These are phyloP conservation scores for Bombus superbus DNA, from an alignment of 1,140 invertebrate species.

Conservation along the genomic window DNA sequence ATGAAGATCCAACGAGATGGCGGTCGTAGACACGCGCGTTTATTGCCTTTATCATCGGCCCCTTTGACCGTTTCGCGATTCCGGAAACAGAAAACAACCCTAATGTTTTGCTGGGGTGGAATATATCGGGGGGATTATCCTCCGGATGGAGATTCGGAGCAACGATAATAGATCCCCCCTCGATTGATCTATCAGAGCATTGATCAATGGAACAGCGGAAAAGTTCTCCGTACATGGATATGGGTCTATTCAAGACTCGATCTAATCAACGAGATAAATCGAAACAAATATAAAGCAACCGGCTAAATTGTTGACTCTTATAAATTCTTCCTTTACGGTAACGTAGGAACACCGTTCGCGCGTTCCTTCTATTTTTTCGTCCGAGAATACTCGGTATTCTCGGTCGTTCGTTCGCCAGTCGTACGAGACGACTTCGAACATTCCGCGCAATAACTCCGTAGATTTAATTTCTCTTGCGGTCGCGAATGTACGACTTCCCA, in stretches of 20 bases:
- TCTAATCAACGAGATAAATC: neutral
- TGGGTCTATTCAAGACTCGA: neutral
- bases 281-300: neutral
- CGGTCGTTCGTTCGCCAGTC: no score
- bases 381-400: neutral
- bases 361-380: neutral
- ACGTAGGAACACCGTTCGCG: neutral
- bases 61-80: slow-evolving; percentile 42
- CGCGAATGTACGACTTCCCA: slow-evolving; percentile 54
- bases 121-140: neutral
- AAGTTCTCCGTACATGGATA: neutral
- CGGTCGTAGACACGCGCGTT: slow-evolving; percentile 17
- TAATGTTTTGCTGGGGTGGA: slow-evolving; percentile 14
- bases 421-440: neutral
- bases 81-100: slow-evolving; percentile 42
- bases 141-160: neutral
- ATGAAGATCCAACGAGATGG: slow-evolving; percentile 34
- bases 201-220: neutral
- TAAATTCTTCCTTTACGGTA: neutral
- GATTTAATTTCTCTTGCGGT: slow-evolving; percentile 48
- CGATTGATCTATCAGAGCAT: neutral
- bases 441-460: slow-evolving; percentile 32
- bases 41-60: slow-evolving; percentile 47
- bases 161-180: neutral
- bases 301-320: neutral